phyloP scores from a whole-genome alignment of 2,888 invertebrate species.

The Morpho helenor region DNA sequence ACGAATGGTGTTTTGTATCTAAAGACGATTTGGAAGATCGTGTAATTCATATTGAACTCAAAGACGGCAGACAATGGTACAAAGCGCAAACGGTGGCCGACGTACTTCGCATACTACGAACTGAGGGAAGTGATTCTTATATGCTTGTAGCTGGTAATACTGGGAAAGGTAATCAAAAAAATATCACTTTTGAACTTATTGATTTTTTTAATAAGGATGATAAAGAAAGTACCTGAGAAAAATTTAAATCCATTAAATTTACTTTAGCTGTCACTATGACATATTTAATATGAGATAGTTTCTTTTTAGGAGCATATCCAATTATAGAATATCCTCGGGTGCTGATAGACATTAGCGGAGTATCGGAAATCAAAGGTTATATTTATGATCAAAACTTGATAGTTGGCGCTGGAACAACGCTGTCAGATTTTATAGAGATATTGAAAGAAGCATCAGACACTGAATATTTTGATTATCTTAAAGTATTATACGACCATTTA shows the following conservation, averaged over 20 bases:
- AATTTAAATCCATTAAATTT: too few relatives aligned
- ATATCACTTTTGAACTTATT: too few relatives aligned
- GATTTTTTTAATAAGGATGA: too few relatives aligned
- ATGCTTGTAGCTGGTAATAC: slow-evolving; percentile 81
- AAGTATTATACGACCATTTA: slow-evolving; percentile 77
- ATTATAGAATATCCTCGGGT: slow-evolving; percentile 51
- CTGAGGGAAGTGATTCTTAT: slow-evolving; percentile 70
- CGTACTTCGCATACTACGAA: slow-evolving; percentile 71
- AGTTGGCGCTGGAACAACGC: slow-evolving; percentile 76
- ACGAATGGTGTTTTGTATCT: slow-evolving; percentile 43
- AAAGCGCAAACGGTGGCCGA: slow-evolving; percentile 69
- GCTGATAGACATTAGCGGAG: slow-evolving; percentile 81
- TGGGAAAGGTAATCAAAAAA: slow-evolving; percentile 27
- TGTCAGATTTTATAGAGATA: slow-evolving; percentile 67
- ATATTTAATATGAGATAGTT: not conserved
- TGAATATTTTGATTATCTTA: slow-evolving; percentile 74
- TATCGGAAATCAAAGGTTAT: slow-evolving; percentile 75
- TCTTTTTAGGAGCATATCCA: slow-evolving; percentile 56
- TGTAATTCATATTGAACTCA: slow-evolving; percentile 48
- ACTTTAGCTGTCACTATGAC: too few relatives aligned
- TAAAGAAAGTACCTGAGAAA: too few relatives aligned
- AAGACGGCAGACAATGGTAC: slow-evolving; percentile 68
- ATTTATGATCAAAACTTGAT: slow-evolving; percentile 54
- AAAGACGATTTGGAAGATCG: slow-evolving; percentile 69
- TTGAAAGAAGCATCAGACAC: slow-evolving; percentile 41